Evolutionary conservation across 2,888 invertebrate genomes (phyloP), one percentile per base, ranked within the genome.

Genomic region (Chaetogeoica ovagalla): DNA sequence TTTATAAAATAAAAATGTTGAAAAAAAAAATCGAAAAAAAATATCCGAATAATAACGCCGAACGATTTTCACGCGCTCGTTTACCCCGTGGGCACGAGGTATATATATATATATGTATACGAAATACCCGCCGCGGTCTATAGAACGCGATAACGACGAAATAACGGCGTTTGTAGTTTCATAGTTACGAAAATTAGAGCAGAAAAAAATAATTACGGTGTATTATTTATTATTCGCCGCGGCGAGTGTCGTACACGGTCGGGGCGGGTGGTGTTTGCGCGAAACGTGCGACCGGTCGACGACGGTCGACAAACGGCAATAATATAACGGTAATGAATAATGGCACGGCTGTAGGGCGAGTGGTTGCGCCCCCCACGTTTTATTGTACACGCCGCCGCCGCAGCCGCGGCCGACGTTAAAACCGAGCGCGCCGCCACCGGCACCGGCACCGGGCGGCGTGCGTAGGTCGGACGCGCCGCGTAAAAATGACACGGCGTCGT

Each of bases 321-420:
- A 75, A 59, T 30, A n/a, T n/a, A n/a, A n/a, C n/a, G n/a, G n/a
- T n/a, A 75, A 76, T 66, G n/a, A 75, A 59, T 48, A 57, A 52
- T 39, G 65, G 43, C 43, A n/a, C 75, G 57, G 59, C 57, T 8
- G 39, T 2, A 17, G 57, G 66, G 43, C 75, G 75, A 76, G 59
- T 59, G 75, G 66, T 76, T 76, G 75, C 75, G 75, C 75, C n/a
- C n/a, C n/a, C n/a, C 75, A 59, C 68, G 75, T 76, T 76, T n/a
- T 76, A 68, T 76, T 76, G 43, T 55, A 19, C 55, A 43, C 55
- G 74, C 52, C 55, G 75, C 75, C 69, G 55, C 30, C 55, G 39
- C n/a, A n/a, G n/a, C n/a, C n/a, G n/a, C n/a, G n/a, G n/a, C 8
- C 66, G 66, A 57, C 66, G 66, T 37, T 0, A 11, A 59, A 75